Evolutionary conservation across 2,113 vertebrate genomes (phyloP), one percentile per base, ranked within the genome.

Genomic region (Emydura subglobosa): DNA sequence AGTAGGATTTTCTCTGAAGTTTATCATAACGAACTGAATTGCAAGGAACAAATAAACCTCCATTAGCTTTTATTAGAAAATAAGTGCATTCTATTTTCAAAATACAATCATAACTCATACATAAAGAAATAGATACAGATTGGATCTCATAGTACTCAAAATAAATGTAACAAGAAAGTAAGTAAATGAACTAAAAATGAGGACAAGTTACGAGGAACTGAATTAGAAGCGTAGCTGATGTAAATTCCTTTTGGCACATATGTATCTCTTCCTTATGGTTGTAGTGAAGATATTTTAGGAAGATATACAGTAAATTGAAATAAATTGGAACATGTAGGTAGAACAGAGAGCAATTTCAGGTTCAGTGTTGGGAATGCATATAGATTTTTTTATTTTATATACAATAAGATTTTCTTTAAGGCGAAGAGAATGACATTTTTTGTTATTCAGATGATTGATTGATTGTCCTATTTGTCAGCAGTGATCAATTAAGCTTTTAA

Each of bases 401-500:
- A 82, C 87, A 87, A 19, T 29, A 65, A 51, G 7, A 81, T 4
- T 79, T 82, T 82, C 96, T 82, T 79, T 79, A 39, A 14, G 5
- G 9, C 3, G 44, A 47, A 29, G 51, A 29, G 4, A 1, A 14
- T 59, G 61, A 79, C 39, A 34, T n/a, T 39, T 78, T 78, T 88
- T 74, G 50, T n/a, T 82, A 2, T 59, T 80, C 27, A 85, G 91
- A 79, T 88, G 31, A 59, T 54, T 29, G 54, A 59, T 54, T 29
- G 54, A 85, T 87, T 87, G 42, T 55, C 79, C 76, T 53, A 72
- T 54, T 42, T 39, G 47, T 72, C 79, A 82, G 25, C 44, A 68
- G 22, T 19, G 34, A 84, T 81, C 10, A 21, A 47, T 79, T 55
- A 79, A 91, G 86, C 53, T 93, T 96, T 95, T 74, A 87, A 92